A percentile compares a stretch with the other conserved stretches of the same genome.
These are phyloP conservation scores for Caenorhabditis zanzibari DNA, from an alignment of 2,888 invertebrate species.

Conservation along the genomic window DNA sequence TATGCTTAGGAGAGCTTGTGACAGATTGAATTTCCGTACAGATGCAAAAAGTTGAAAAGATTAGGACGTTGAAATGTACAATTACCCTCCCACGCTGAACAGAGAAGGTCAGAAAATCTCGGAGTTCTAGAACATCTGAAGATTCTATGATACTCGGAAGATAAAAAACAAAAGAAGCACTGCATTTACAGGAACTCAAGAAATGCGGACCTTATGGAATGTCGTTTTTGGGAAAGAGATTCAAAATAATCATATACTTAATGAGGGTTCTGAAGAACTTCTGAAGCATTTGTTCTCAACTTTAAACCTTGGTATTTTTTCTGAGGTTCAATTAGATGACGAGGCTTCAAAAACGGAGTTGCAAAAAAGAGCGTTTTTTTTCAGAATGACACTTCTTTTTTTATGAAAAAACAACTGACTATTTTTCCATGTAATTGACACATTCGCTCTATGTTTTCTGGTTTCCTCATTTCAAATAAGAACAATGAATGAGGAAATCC, in stretches of 20 bases:
- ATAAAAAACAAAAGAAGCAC: background rate
- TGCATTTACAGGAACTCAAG: background rate
- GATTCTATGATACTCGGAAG: background rate
- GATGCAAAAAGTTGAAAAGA: conserved; percentile 10
- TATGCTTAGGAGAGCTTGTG: background rate
- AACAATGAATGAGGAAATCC: conserved; percentile 20
- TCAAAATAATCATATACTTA: too few species aligned
- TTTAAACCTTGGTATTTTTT: too few species aligned
- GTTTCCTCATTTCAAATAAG: conserved; percentile 21
- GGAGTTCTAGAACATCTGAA: background rate
- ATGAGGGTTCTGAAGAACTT: background rate
- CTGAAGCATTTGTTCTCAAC: too few species aligned
- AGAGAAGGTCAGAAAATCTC: background rate
- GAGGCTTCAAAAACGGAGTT: too few species aligned
- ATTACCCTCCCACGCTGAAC: conserved; percentile 19
- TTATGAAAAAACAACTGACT: conserved; percentile 35
- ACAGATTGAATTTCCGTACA: conserved; percentile 41
- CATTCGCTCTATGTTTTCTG: conserved; percentile 35
- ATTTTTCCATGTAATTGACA: conserved; percentile 47
- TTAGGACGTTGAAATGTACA: background rate
- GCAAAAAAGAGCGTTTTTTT: background rate
- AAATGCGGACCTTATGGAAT: background rate
- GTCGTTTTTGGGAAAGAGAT: background rate
- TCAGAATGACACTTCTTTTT: conserved; percentile 4
- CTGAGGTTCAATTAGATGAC: too few species aligned